Evolutionary conservation across 2,113 vertebrate genomes (phyloP), one percentile per base, ranked within the genome.

Genomic region (Microtus ochrogaster): DNA sequence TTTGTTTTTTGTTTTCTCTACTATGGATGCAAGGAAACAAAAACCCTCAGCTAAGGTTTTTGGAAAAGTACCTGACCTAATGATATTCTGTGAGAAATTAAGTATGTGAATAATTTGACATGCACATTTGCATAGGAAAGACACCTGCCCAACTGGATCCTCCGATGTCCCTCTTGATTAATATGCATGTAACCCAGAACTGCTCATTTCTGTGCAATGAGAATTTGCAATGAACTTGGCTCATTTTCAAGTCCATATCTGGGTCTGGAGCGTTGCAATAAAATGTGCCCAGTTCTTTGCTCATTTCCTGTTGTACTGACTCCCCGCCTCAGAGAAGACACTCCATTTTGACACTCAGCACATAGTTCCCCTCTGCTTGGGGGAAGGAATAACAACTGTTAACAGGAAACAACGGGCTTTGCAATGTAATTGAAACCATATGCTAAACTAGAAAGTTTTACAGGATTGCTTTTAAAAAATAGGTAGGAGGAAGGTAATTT

Each of bases 61-160:
- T 77, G 85, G 0, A 14, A 87, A 95, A 21, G 66, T 73, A 90
- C 70, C 55, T 85, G 89, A 97, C 88, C 91, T 88, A 96, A 68
- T 47, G 91, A 97, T 88, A 44, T 98, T 28, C 55, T 94, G 73
- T 74, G 91, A 93, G 82, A 98, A 94, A 98, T 90, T 82, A 92
- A 97, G 94, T 84, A 94, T 91, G 96, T 44, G 95, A 92, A 95
- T 97, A 72, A 63, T 92, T 91, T 98, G 97, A 85, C 82, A 89
- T 0, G 10, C 89, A 90, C 41, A 65, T 83, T 97, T 95, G 88
- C 82, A 44, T 61, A 94, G 97, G 61, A 96, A 96, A 97, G 97
- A 88, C 96, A 97, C 90, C 96, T 93, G 89, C 95, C 96, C 82
- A 90, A 92, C 92, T 91, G 96, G 95, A 86, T 89, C 65, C 72